Base-by-base conservation (phyloP, 2,888 invertebrate species). In the Crioceris asparagi region DNA sequence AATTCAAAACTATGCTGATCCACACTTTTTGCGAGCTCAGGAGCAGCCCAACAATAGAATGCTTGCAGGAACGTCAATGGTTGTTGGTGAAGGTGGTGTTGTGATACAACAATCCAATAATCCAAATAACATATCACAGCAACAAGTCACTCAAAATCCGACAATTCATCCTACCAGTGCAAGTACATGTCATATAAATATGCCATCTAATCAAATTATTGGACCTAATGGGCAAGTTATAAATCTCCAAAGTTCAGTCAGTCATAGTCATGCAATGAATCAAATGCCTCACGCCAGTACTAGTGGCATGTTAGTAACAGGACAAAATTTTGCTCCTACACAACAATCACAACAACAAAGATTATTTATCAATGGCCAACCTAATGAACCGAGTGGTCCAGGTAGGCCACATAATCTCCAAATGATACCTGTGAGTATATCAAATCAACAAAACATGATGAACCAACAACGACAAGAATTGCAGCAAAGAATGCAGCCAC, bases 151-250 rank as follows among this genome's bases (percentile, higher is more conserved):
- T 8, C 33, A 33, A 14, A n/a, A n/a, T n/a, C n/a, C n/a, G n/a
- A n/a, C n/a, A n/a, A n/a, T n/a, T n/a, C n/a, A n/a, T n/a, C n/a
- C n/a, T n/a, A n/a, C n/a, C n/a, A n/a, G n/a, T n/a, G n/a, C n/a
- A n/a, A n/a, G n/a, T n/a, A n/a, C n/a, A 11, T 6, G 30, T 29
- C 17, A 39, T 17, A 17, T 21, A 16, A 18, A 33, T 15, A 19
- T 29, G 21, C 11, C 29, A 15, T 48, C 48, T 35, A 47, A 61
- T 38, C 64, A 65, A 42, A 55, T 75, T 23, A 56, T 74, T 39
- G 72, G 72, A 7, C 70, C 72, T 1, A 74, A 74, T 45, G 75
- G 75, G 29, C 75, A 75, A 58, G 66, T 75, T 32, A 72, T 75
- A 38, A 73, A 72, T 23, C 67, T 75, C 6, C 74, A 74, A 51